Conservation (phyloP, 1,140 invertebrate genomes). For the Conus betulinus region DNA sequence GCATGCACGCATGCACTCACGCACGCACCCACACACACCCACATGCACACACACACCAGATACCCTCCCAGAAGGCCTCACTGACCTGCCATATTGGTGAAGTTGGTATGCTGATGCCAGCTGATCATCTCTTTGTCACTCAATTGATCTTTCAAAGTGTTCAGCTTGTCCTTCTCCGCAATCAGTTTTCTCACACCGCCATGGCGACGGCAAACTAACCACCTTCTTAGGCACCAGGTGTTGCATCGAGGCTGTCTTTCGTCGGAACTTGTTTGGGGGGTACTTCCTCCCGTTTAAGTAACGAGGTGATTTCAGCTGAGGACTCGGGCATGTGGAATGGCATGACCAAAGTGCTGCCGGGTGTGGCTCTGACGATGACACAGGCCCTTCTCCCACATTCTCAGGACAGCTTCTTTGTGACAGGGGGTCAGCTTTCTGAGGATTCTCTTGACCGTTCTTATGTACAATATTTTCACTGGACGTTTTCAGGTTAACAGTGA, state of each 20-base stretch:
- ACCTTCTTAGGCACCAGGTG: neutral
- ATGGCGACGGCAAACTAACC: neutral
- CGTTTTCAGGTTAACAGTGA: too few species aligned
- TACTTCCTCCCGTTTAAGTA: neutral
- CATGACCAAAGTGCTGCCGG: neutral
- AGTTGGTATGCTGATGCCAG: slow-evolving; percentile 89
- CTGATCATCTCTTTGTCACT: slow-evolving; percentile 84
- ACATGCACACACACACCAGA: too few species aligned
- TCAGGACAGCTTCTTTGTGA: too few species aligned
- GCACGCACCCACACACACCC: too few species aligned
- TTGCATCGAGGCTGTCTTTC: neutral
- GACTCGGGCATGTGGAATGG: neutral
- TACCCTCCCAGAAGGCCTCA: slow-evolving; percentile 73
- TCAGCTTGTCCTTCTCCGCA: slow-evolving; percentile 83
- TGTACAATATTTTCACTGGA: too few species aligned
- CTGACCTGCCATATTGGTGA: slow-evolving; percentile 83
- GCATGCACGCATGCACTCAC: too few species aligned
- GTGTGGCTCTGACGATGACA: too few species aligned
- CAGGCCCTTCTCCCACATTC: too few species aligned
- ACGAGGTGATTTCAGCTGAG: neutral
- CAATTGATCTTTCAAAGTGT: slow-evolving; percentile 85
- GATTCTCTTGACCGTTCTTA: too few species aligned
- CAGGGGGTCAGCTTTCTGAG: too few species aligned
- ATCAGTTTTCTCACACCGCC: slow-evolving; percentile 44
- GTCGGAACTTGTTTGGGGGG: neutral